These are phyloP conservation scores for Galerucella calmariensis DNA, from an alignment of 2,888 invertebrate genomes.

Conservation along the genomic window DNA sequence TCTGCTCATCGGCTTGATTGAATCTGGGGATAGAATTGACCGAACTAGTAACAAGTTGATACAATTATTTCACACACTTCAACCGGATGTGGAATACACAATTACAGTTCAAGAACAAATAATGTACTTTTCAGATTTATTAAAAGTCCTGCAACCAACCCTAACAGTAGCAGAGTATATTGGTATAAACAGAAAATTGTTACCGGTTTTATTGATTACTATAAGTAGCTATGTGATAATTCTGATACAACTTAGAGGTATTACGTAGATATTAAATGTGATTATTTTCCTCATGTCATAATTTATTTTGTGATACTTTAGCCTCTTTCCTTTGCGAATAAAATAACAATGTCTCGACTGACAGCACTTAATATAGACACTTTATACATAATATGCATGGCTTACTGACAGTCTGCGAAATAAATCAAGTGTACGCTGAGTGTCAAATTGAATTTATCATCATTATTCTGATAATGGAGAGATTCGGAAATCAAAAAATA, in stretches of 20 bases:
- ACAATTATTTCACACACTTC: neutral
- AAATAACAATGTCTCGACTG: no score
- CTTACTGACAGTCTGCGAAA: no score
- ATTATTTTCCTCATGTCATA: no score
- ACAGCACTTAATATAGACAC: no score
- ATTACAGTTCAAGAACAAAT: constrained; percentile 10
- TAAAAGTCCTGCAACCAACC: neutral
- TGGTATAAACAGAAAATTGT: constrained; percentile 2
- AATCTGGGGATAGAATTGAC: neutral
- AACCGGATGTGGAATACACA: neutral
- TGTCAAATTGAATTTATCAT: no score
- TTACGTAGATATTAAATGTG: neutral
- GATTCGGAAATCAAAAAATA: no score
- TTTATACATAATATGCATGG: no score
- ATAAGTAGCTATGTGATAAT: constrained; percentile 14
- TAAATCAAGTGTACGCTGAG: no score
- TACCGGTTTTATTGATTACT: constrained; percentile 10
- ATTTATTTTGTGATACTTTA: no score
- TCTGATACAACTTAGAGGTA: constrained; percentile 11
- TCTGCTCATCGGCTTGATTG: neutral
- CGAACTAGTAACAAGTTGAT: neutral
- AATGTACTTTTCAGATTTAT: neutral
- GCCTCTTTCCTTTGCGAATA: no score
- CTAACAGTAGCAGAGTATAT: constrained; percentile 12
- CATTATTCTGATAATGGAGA: no score